phyloP scores from a whole-genome alignment of 2,888 invertebrate species.

The Erynnis tages region DNA sequence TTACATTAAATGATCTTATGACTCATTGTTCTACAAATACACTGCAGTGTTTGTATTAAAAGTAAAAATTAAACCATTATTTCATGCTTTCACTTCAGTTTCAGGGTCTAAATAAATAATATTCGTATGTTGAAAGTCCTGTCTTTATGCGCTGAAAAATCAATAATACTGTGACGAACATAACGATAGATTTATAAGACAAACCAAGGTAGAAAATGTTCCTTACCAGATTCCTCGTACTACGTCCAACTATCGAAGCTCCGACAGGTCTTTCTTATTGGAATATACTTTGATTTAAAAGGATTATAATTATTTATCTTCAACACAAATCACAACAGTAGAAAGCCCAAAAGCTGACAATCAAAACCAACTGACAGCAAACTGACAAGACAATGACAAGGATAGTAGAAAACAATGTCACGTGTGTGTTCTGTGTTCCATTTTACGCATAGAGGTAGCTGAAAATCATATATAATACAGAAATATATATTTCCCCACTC shows the following conservation, averaged over 20 bases:
- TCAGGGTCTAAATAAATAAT: neutral
- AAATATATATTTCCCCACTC: no score
- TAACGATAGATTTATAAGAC: neutral
- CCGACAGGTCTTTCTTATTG: neutral
- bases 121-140: neutral
- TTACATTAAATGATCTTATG: neutral
- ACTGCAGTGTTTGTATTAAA: no score
- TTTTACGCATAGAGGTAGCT: no score
- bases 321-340: slow-evolving; percentile 11
- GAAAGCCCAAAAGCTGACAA: no score
- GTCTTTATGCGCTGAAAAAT: slow-evolving; percentile 26
- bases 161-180: slow-evolving; percentile 23
- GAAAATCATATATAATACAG: no score
- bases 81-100: neutral
- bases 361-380: no score
- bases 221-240: slow-evolving; percentile 6
- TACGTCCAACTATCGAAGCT: neutral
- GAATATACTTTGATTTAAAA: neutral
- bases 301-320: slow-evolving; percentile 28
- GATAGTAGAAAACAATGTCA: neutral
- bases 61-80: neutral
- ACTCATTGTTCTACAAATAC: neutral
- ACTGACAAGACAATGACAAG: slow-evolving; percentile 9
- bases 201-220: neutral
- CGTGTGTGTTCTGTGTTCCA: no score